Evolutionary conservation across 2,113 vertebrate species (phyloP).

Genomic region (Typhlomys cinereus): DNA sequence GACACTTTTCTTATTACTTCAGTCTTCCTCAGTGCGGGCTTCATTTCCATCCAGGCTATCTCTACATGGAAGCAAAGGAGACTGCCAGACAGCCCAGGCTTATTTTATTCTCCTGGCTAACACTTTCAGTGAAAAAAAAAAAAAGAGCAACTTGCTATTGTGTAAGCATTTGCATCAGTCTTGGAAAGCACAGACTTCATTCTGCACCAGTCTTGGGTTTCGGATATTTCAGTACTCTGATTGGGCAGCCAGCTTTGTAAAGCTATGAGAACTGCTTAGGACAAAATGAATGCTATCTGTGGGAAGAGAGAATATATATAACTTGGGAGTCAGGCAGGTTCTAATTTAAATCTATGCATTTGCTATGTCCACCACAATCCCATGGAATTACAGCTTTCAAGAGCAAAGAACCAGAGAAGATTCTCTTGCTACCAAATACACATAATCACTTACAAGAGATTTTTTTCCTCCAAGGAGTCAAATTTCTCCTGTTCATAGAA

Average conservation of each 20-base stretch:
- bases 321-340: neutral
- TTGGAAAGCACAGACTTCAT: neutral
- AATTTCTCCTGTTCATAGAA: conserved; percentile 16
- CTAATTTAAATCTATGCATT: neutral
- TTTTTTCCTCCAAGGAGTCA: neutral
- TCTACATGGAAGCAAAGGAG: neutral
- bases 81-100: neutral
- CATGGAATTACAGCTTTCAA: neutral
- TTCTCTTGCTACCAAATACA: neutral
- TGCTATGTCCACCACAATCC: neutral
- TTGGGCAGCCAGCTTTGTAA: neutral
- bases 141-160: neutral
- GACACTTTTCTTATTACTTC: no score
- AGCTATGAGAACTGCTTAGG: neutral
- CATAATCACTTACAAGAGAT: neutral
- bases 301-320: neutral
- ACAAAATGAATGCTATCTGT: neutral
- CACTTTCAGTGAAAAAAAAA: neutral
- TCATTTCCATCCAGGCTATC: neutral
- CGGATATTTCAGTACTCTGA: neutral
- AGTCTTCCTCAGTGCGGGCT: neutral
- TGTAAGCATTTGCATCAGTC: neutral
- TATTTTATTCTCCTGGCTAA: neutral
- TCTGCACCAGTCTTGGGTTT: neutral
- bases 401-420: neutral